Evolutionary conservation across 1,140 invertebrate species (phyloP).

Genomic region (Zaprionus vittiger): DNA sequence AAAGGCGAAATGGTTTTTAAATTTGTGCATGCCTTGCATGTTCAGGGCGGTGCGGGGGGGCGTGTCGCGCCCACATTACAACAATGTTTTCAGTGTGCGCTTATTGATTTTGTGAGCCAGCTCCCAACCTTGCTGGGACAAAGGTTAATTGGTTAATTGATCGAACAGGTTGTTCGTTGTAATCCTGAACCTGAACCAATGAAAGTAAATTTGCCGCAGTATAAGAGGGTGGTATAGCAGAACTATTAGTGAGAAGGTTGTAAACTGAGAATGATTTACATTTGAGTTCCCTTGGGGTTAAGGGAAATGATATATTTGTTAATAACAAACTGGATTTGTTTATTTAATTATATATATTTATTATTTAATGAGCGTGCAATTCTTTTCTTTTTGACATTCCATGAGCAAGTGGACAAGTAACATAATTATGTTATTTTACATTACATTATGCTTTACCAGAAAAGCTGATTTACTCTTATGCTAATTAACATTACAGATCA

Average conservation of each 20-base stretch:
- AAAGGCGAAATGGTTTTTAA: constrained; percentile 76
- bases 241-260: not conserved
- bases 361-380: too few species aligned
- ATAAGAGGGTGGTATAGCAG: not conserved
- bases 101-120: constrained; percentile 64
- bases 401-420: too few species aligned
- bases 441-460: too few species aligned
- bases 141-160: constrained; percentile 79
- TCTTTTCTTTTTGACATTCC: too few species aligned
- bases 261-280: not conserved
- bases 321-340: too few species aligned
- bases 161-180: constrained; percentile 30
- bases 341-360: too few species aligned
- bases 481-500: too few species aligned
- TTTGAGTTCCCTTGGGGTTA: not conserved
- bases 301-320: not conserved
- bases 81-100: constrained; percentile 12
- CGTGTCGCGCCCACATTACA: constrained; percentile 62
- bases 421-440: too few species aligned
- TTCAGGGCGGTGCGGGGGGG: constrained; percentile 24
- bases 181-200: constrained; percentile 33
- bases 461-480: too few species aligned
- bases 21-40: constrained; percentile 54
- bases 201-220: not conserved
- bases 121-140: constrained; percentile 12